These are phyloP conservation scores for Cryptotis parvus DNA, from an alignment of 2,113 vertebrate species.

Conservation along the genomic window DNA sequence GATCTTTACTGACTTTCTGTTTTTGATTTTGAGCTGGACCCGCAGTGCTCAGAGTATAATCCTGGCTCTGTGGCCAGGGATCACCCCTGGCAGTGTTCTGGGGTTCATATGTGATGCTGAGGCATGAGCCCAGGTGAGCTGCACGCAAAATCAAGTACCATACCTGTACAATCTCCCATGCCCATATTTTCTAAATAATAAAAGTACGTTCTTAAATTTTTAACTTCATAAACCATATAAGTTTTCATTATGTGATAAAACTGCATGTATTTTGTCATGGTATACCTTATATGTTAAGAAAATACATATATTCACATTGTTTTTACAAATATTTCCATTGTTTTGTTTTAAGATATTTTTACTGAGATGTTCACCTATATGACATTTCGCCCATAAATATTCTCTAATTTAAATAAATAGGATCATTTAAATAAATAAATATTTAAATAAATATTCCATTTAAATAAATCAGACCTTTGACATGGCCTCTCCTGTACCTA, in stretches of 20 bases:
- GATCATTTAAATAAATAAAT: no score
- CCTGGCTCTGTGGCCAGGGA: no score
- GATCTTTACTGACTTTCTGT: no score
- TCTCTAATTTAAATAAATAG: background rate
- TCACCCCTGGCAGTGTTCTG: no score
- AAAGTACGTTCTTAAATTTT: background rate
- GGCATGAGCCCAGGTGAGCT: no score
- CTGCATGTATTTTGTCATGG: background rate
- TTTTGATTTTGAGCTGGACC: no score
- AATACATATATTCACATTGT: background rate
- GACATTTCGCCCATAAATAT: background rate
- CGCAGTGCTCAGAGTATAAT: no score
- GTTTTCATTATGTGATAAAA: background rate
- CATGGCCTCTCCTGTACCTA: background rate
- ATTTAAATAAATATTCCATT: no score
- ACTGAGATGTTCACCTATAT: conserved; percentile 7
- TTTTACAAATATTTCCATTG: background rate
- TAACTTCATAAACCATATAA: background rate
- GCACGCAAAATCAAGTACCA: no score
- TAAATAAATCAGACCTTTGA: background rate
- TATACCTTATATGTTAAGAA: background rate
- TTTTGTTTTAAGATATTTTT: conserved; percentile 4
- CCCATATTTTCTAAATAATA: no score
- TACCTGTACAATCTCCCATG: no score
- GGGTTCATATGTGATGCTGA: no score